Evolutionary conservation across 1,140 invertebrate species (phyloP).

Genomic region (Homalodisca vitripennis): DNA sequence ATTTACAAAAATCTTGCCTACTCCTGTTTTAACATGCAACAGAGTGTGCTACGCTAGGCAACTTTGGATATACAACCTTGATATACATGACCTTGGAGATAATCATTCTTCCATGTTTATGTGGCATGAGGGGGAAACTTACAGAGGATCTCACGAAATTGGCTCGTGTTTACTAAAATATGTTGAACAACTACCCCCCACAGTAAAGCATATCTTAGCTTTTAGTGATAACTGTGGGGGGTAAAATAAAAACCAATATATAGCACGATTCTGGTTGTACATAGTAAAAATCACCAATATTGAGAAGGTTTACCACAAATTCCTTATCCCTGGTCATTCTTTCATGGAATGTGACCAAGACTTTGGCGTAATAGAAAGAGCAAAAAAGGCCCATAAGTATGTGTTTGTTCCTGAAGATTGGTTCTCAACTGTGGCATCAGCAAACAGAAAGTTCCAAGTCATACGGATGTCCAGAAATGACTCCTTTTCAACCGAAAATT

Average conservation of each 20-base stretch:
- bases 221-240: too few species aligned
- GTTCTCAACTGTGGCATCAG: neutral
- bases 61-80: constrained; percentile 24
- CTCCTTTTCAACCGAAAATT: neutral
- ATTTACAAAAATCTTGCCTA: constrained; percentile 27
- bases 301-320: constrained; percentile 6
- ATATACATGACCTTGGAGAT: constrained; percentile 5
- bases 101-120: constrained; percentile 36
- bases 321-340: constrained; percentile 34
- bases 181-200: constrained; percentile 15
- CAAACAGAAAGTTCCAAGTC: constrained; percentile 6
- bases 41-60: constrained; percentile 14
- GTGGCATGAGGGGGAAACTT: constrained; percentile 41
- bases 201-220: constrained; percentile 17
- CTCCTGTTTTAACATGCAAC: neutral
- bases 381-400: constrained; percentile 36
- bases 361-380: constrained; percentile 29
- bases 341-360: constrained; percentile 35
- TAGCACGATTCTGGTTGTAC: constrained; percentile 11
- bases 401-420: constrained; percentile 46
- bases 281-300: constrained; percentile 6
- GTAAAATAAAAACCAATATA: too few species aligned
- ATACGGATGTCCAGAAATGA: constrained; percentile 2
- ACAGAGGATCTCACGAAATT: constrained; percentile 43
- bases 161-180: too few species aligned